A percentile compares a stretch with the other conserved stretches of the same genome.
phyloP scores from a whole-genome alignment of 2,888 invertebrate species.

The Ischnura elegans region DNA sequence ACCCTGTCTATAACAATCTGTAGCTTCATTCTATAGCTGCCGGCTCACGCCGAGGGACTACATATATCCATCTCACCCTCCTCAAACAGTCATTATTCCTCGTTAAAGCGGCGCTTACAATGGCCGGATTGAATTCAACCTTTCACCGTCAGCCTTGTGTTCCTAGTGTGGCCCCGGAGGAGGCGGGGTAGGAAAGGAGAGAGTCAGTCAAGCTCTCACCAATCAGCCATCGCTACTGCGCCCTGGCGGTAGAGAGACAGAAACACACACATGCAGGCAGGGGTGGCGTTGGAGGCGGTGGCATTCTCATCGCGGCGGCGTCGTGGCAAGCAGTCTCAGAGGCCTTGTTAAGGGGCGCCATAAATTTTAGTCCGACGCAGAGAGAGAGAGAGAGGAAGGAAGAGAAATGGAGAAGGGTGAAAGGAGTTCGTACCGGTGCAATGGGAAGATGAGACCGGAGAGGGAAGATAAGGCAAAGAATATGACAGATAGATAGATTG shows the following conservation, averaged over 20 bases:
- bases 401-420: background rate
- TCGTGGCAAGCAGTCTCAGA: conserved; percentile 64
- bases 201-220: conserved; percentile 44
- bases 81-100: conserved; percentile 65
- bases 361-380: conserved; percentile 50
- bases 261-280: background rate
- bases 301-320: conserved; percentile 5
- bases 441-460: background rate
- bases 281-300: background rate
- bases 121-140: conserved; percentile 64
- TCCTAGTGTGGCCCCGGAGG: conserved; percentile 48
- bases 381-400: background rate
- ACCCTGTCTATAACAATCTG: background rate
- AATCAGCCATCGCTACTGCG: conserved; percentile 50
- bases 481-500: no score
- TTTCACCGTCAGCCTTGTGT: conserved; percentile 47
- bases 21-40: conserved; percentile 15
- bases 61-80: background rate
- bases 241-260: background rate
- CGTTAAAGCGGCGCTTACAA: conserved; percentile 61
- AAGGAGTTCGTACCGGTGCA: background rate
- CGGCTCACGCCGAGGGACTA: background rate
- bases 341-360: conserved; percentile 63
- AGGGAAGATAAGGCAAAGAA: no score
- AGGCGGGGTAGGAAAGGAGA: background rate